phyloP scores from a whole-genome alignment of 2,797 vertebrate species.

The Myotis findleyi region DNA sequence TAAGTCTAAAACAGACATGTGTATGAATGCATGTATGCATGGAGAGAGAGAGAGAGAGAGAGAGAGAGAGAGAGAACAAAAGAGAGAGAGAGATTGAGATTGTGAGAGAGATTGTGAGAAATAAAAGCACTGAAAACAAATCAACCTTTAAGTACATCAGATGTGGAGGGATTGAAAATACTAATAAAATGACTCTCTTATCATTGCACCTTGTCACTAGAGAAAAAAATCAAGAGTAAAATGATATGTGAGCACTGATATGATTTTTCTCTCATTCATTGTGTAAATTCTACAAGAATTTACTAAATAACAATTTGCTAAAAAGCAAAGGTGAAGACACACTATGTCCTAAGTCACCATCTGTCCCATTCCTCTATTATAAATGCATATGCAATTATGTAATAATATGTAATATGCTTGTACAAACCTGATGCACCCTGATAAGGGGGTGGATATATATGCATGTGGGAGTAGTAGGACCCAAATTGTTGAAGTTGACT shows the following conservation, averaged over 20 bases:
- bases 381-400: not conserved
- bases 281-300: constrained; percentile 24
- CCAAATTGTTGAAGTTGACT: not conserved
- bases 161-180: constrained; percentile 18
- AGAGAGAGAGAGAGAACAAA: not conserved
- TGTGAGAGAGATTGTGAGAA: not conserved
- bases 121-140: not conserved
- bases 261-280: not conserved
- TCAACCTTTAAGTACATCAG: constrained; percentile 30
- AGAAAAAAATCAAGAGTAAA: constrained; percentile 60
- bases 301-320: constrained; percentile 25
- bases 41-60: not conserved
- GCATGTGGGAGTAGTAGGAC: not conserved
- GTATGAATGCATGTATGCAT: not conserved
- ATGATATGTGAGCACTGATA: not conserved
- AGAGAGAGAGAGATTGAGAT: not conserved
- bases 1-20: not conserved
- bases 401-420: not conserved
- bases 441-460: not conserved
- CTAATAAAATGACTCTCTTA: constrained; percentile 47
- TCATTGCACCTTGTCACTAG: constrained; percentile 19
- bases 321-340: not conserved
- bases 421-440: not conserved
- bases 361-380: not conserved
- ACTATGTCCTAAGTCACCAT: not conserved